Evolutionary conservation across 2,888 invertebrate species (phyloP).

Genomic region (Lepidochrysops patricia): DNA sequence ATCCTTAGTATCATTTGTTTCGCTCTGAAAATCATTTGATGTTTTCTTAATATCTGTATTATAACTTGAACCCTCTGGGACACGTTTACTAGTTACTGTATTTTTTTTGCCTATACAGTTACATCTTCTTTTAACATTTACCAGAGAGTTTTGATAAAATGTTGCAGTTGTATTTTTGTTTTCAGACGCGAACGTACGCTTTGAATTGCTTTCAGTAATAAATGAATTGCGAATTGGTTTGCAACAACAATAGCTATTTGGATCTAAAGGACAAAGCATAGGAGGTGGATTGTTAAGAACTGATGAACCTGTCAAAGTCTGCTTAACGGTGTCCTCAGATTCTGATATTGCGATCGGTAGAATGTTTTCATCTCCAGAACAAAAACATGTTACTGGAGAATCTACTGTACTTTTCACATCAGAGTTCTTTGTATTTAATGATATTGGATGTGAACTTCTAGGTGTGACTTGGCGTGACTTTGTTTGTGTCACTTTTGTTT

Average conservation of each 20-base stretch:
- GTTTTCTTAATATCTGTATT: neutral
- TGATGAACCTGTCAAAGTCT: neutral
- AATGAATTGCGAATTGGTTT: neutral
- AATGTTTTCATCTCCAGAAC: neutral
- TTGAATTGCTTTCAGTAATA: neutral
- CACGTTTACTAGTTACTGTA: neutral
- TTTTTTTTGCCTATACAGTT: constrained; percentile 1
- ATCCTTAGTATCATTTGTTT: no score
- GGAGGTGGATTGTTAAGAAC: neutral
- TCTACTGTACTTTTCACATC: neutral
- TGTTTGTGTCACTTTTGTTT: neutral
- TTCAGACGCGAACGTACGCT: neutral
- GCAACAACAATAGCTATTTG: neutral
- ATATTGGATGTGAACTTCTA: neutral
- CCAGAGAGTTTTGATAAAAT: neutral
- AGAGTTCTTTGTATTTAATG: neutral
- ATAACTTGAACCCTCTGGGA: neutral
- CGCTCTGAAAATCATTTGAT: neutral
- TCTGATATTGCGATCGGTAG: neutral
- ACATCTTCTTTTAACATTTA: neutral
- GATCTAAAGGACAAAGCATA: neutral
- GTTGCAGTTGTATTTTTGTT: neutral
- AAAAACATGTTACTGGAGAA: neutral
- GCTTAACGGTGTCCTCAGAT: neutral
- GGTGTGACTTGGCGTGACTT: neutral